Base-by-base conservation (phyloP, 2,888 invertebrate genomes). In the Rotaria socialis region DNA sequence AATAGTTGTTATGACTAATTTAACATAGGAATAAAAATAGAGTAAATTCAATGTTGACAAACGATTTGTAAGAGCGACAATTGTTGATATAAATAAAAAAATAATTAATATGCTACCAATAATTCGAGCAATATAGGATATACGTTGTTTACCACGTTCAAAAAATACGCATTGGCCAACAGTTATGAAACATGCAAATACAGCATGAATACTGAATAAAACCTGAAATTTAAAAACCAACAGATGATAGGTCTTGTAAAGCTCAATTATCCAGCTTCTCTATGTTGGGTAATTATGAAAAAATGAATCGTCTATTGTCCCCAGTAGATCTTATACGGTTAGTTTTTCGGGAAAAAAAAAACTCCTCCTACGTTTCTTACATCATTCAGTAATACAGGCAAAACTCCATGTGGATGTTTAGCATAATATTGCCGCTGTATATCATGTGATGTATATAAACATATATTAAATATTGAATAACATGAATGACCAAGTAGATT, bases 1-100 rank as follows among this genome's bases (percentile, higher is more conserved):
- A 89, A 97, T 96, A 88, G 97, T 93, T 0, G 98, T 98, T 88
- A 99, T 96, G 84, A 94, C 93, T 88, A 99, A 93, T 90, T 99
- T 99, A 86, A 98, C 94, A 90, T 97, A 98, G 88, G 97, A 97
- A 92, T 97, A 96, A 91, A 94, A 94, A 91, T 96, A 96, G 10
- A 99, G 93, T 91, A 96, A 97, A 90, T 95, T 94, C 84, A 99
- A 93, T 96, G 97, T 97, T 74, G 93, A 93, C 8, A 93, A 93
- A 85, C 92, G 90, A 2, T 93, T 92, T 0, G 92, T 92, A 0
- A 94, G 93, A 41, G 43, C 58, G 74, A 96, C 91, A 85, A 94
- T 93, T 0, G 90, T 92, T 16, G 94, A 93, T 56, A 95, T 92
- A 0, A 94, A 88, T 41, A 95, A 92, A 88, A 95, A 92, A 2